These are phyloP conservation scores for Coenonympha glycerion DNA, from an alignment of 2,888 invertebrate species.

Conservation along the genomic window DNA sequence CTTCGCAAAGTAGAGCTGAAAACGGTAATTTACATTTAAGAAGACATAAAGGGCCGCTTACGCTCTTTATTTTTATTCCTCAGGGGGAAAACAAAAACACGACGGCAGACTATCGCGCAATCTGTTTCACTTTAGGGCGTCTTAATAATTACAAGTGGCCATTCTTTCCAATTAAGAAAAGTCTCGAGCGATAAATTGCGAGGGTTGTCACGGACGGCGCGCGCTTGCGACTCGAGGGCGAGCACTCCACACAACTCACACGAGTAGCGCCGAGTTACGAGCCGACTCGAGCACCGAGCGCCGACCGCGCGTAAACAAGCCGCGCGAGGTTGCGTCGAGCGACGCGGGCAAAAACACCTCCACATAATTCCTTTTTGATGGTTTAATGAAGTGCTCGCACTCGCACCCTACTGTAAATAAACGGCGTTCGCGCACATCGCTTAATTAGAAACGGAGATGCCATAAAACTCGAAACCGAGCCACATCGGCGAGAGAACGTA, in stretches of 20 bases:
- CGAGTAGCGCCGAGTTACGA: too few relatives aligned
- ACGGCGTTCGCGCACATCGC: conserved; percentile 52
- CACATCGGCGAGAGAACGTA: conserved; percentile 67
- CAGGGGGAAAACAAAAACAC: conserved; percentile 48
- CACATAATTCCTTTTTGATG: conserved; percentile 50
- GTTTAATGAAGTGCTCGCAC: conserved; percentile 60
- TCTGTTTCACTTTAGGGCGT: conserved; percentile 76
- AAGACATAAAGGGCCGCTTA: conserved; percentile 23
- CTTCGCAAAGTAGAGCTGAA: neutral
- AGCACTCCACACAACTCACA: too few relatives aligned
- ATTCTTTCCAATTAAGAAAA: conserved; percentile 76
- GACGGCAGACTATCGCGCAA: conserved; percentile 59
- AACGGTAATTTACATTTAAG: conserved; percentile 20
- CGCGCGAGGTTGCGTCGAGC: conserved; percentile 49
- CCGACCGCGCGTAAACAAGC: conserved; percentile 65
- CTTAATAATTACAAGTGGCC: conserved; percentile 77
- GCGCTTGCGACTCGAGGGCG: conserved; percentile 29
- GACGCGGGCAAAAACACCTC: conserved; percentile 30
- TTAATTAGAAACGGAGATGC: conserved; percentile 62
- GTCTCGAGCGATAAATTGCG: conserved; percentile 72
- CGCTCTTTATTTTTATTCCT: conserved; percentile 31
- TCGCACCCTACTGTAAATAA: conserved; percentile 54
- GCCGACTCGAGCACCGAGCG: too few relatives aligned
- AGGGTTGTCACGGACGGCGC: conserved; percentile 56
- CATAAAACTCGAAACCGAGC: conserved; percentile 55